Evolutionary conservation across 1,140 invertebrate genomes (phyloP), one percentile per base, ranked within the genome.

Genomic region (Heliothis virescens): DNA sequence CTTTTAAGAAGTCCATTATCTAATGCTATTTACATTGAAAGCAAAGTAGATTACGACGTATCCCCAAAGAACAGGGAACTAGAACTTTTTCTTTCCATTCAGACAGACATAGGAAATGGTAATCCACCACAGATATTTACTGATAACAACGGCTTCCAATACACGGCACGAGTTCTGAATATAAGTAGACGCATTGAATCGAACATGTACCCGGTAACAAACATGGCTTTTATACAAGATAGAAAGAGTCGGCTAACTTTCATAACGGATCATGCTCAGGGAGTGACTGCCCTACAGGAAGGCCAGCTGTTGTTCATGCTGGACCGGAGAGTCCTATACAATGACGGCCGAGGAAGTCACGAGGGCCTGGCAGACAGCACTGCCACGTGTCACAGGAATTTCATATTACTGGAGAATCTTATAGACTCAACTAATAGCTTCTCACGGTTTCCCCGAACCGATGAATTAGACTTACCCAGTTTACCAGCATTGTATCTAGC

Each of bases 341-440:
- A 99, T 86, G 98, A 99, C 86, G 97, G 97, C 1, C 94, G 98
- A 18, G 98, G 98, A 1, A 86, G 98, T 96, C 97, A 97, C 3
- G 98, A 99, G 91, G 98, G 98, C n/a, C 96, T 99, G 0, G 96
- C 98, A 0, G 98, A 99, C 86, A 99, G 98, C 89, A 96, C 96
- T 21, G 94, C 95, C 74, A 98, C 98, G 0, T 94, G 96, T 0
- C 96, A 97, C 60, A 97, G 97, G 82, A 98, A 98, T 88, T 98
- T 97, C 95, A 87, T 99, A 11, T 88, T 98, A 0, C 87, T 99
- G 0, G 98, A 99, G 92, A 96, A 96, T 65, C 90, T 96, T 3
- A 82, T 87, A 0, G 89, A 93, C 10, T 18, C 71, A 1, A 29
- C 55, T 7, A 81, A 76, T n/a, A 34, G 57, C 13, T 57, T 73